Percentiles rank a stretch among this genome's conserved stretches.
Conservation (phyloP, 2,888 invertebrate species). For the Scaptomyza caliginosa region DNA sequence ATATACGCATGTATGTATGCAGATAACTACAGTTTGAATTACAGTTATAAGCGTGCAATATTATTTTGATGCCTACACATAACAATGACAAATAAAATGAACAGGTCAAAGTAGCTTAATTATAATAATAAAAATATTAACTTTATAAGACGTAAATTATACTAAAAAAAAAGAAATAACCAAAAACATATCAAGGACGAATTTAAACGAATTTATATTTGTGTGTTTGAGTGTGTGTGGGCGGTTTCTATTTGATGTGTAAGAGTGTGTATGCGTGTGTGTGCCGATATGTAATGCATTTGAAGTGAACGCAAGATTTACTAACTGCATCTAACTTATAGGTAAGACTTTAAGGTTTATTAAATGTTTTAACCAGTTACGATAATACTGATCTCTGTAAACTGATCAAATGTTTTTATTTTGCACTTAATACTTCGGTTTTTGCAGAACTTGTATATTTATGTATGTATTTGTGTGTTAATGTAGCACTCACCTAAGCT, state of each 20-base stretch:
- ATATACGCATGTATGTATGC: not conserved
- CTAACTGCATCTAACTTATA: not conserved
- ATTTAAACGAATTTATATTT: slow-evolving; percentile 8
- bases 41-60: slow-evolving; percentile 16
- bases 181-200: slow-evolving; percentile 7
- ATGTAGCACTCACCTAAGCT: not conserved
- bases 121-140: not conserved
- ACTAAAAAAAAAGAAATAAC: not conserved
- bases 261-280: too few species aligned
- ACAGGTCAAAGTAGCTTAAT: not conserved
- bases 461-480: not conserved
- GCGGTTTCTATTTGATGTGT: too few species aligned
- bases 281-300: not conserved
- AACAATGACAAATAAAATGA: not conserved
- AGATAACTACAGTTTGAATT: not conserved
- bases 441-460: not conserved
- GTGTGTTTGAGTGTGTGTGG: not conserved
- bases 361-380: not conserved
- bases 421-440: not conserved
- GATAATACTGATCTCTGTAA: not conserved
- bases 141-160: not conserved
- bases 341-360: not conserved
- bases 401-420: not conserved
- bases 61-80: slow-evolving; percentile 1
- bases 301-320: not conserved